Evolutionary conservation across 2,797 vertebrate genomes (phyloP).

Genomic region (Phataginus tetradactyla): DNA sequence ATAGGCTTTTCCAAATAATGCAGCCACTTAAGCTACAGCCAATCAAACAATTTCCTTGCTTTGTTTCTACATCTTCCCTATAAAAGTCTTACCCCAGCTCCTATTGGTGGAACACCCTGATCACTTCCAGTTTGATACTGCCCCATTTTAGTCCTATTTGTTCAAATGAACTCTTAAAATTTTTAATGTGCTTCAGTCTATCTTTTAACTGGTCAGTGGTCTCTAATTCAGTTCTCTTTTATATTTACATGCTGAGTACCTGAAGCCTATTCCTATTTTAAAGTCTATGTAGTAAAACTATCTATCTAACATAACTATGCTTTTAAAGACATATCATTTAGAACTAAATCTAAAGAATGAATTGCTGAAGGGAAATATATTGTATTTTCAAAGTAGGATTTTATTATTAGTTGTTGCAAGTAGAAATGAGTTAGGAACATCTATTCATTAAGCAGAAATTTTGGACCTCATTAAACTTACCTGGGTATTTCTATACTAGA

Average conservation of each 20-base stretch:
- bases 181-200: background rate
- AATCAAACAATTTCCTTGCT: background rate
- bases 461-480: background rate
- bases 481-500: background rate
- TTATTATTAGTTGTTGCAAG: background rate
- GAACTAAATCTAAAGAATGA: background rate
- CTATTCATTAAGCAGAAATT: background rate
- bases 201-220: background rate
- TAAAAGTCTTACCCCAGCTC: background rate
- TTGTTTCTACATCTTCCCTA: background rate
- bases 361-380: background rate
- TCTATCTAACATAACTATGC: background rate
- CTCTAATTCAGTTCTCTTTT: background rate
- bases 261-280: background rate
- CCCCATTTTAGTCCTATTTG: background rate
- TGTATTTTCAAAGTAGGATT: background rate
- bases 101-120: background rate
- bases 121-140: background rate
- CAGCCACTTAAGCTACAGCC: background rate
- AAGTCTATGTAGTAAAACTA: background rate
- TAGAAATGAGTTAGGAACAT: constrained; percentile 1
- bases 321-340: background rate
- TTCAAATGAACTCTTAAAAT: background rate
- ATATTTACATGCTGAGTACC: background rate
- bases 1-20: background rate